phyloP scores from a whole-genome alignment of 2,888 invertebrate genomes.

The Deilephila porcellus region DNA sequence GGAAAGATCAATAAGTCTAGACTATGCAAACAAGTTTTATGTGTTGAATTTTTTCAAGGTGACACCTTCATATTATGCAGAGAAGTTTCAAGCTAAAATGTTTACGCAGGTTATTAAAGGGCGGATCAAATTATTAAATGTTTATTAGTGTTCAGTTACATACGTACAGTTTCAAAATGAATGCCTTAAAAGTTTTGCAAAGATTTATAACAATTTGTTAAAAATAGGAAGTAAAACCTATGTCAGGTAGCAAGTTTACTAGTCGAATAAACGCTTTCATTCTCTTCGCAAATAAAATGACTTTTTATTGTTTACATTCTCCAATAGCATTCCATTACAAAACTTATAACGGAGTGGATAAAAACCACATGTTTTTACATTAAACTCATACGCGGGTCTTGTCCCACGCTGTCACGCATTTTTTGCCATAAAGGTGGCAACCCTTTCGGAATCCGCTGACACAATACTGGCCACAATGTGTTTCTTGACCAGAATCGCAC shows the following conservation, averaged over 20 bases:
- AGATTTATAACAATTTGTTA: too few relatives aligned
- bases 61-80: background rate
- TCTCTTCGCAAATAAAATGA: too few relatives aligned
- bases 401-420: slow-evolving; percentile 80
- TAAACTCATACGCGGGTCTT: slow-evolving; percentile 12
- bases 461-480: slow-evolving; percentile 72
- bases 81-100: too few relatives aligned
- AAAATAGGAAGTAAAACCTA: too few relatives aligned
- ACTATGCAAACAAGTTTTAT: slow-evolving; percentile 1
- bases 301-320: background rate
- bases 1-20: slow-evolving; percentile 31
- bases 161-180: too few relatives aligned
- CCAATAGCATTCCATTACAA: slow-evolving; percentile 1
- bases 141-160: too few relatives aligned
- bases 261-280: too few relatives aligned
- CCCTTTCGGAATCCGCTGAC: slow-evolving; percentile 70
- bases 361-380: slow-evolving; percentile 28
- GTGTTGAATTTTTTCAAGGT: background rate
- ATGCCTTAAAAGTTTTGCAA: too few relatives aligned
- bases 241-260: too few relatives aligned
- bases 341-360: background rate
- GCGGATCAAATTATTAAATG: too few relatives aligned
- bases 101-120: too few relatives aligned
- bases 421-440: slow-evolving; percentile 68
- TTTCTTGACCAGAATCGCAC: slow-evolving; percentile 79